Evolutionary conservation across 1,140 invertebrate genomes (phyloP), one percentile per base, ranked within the genome.

Genomic region (Trialeurodes vaporariorum): DNA sequence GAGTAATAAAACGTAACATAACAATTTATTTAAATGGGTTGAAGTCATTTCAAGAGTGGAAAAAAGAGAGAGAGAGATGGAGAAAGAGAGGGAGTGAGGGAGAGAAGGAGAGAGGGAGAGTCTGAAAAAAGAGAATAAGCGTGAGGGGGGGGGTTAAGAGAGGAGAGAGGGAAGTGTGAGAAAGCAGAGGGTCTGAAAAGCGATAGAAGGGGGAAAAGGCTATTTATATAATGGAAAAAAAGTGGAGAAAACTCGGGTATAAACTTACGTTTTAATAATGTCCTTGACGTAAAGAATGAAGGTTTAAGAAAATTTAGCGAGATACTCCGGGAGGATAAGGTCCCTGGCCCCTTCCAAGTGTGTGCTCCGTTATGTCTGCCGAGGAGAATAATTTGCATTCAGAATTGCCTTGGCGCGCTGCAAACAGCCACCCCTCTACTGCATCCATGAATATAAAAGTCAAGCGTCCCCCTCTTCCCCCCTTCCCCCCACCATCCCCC

Each of bases 241-340:
- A 49, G 34, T 49, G 34, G 34, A 17, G 34, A 17, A 49, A 49
- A 49, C 34, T 5, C 34, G 34, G 5, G 17, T 49, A 49, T 49
- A 49, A 49, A 49, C 34, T 49, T 49, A 49, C 34, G 34, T 49
- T 49, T 49, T 49, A 49, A 49, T 49, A 49, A 49, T 49, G 34
- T 49, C 34, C 34, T 49, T 49, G 34, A 49, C 34, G 34, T 49
- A 49, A 49, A 49, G 34, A 49, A 49, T 49, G 34, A 17, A 49
- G 34, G 34, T 49, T 49, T 49, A 49, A 49, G 34, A 49, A 49
- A 49, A 49, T 49, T 49, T 49, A 49, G 34, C 34, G 17, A 49
- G 34, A 49, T 49, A 49, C 5, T n/a, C n/a, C 34, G 34, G 34
- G 5, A 17, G 34, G 34, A 5, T 49, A 49, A 17, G 17, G 34